Evolutionary conservation across 2,113 vertebrate species (phyloP).

Genomic region (Malaclemys terrapin): DNA sequence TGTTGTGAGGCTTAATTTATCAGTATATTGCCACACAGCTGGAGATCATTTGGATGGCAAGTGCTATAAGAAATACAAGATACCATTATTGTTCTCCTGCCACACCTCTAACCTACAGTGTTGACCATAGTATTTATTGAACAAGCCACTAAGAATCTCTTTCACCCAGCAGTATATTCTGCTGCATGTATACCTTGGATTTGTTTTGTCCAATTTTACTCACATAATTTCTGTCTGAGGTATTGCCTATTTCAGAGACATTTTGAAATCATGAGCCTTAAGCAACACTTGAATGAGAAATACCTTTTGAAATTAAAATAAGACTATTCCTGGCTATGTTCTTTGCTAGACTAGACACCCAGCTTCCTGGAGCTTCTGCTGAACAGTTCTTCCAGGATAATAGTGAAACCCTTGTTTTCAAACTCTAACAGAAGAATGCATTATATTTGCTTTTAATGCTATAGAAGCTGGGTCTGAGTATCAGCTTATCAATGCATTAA

Average conservation of each 20-base stretch:
- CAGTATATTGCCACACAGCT: background rate
- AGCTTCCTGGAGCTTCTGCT: rapidly evolving
- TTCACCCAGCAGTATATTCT: background rate
- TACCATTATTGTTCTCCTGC: background rate
- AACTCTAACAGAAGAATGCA: constrained; percentile 27
- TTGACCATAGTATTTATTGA: rapidly evolving
- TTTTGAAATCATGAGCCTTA: background rate
- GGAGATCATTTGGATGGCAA: background rate
- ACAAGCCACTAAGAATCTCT: background rate
- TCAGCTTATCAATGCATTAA: constrained; percentile 36
- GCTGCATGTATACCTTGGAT: background rate
- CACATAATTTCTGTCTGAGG: background rate
- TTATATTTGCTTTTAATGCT: constrained; percentile 40
- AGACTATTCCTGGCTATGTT: background rate
- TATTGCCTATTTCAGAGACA: background rate
- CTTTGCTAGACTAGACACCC: background rate
- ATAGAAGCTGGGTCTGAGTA: constrained; percentile 20
- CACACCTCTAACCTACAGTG: background rate
- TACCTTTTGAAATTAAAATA: background rate
- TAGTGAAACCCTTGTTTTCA: constrained; percentile 15
- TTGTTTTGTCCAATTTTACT: background rate
- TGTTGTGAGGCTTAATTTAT: background rate
- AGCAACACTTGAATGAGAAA: background rate
- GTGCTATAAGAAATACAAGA: background rate
- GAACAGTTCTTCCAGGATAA: background rate